These are phyloP conservation scores for Phortica okadai DNA, from an alignment of 2,888 invertebrate species.

Conservation along the genomic window DNA sequence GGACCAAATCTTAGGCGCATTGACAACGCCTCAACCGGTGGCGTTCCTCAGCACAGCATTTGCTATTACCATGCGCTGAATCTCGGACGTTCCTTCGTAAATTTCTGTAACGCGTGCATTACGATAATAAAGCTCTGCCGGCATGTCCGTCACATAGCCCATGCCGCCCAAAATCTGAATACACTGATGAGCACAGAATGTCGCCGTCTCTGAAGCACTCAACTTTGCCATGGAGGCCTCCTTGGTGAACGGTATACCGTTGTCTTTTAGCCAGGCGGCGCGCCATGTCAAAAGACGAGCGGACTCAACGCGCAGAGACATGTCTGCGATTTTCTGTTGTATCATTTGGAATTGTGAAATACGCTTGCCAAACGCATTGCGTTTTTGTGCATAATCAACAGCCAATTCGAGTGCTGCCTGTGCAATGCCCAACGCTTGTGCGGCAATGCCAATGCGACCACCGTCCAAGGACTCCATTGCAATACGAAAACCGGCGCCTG, in stretches of 20 bases:
- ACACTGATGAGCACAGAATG: slow-evolving; percentile 91
- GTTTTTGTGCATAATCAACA: slow-evolving; percentile 90
- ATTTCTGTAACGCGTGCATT: slow-evolving; percentile 98
- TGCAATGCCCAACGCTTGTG: slow-evolving; percentile 94
- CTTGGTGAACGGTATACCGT: slow-evolving; percentile 87
- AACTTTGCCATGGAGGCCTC: slow-evolving; percentile 98
- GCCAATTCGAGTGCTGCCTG: slow-evolving; percentile 94
- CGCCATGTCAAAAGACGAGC: slow-evolving; percentile 93
- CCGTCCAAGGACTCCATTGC: slow-evolving; percentile 94
- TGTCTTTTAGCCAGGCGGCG: slow-evolving; percentile 92
- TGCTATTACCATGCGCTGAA: slow-evolving; percentile 94
- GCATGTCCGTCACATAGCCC: slow-evolving; percentile 96
- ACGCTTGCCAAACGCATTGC: slow-evolving; percentile 90
- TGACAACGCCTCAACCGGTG: not conserved
- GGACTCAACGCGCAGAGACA: slow-evolving; percentile 88
- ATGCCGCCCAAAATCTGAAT: slow-evolving; percentile 93
- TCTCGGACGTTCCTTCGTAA: slow-evolving; percentile 97
- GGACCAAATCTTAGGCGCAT: too few species aligned
- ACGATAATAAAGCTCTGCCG: slow-evolving; percentile 94
- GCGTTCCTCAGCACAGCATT: slow-evolving; percentile 70
- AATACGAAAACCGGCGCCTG: slow-evolving; percentile 95
- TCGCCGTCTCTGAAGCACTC: slow-evolving; percentile 95
- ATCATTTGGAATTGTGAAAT: slow-evolving; percentile 91
- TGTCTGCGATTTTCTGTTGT: slow-evolving; percentile 94
- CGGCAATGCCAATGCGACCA: slow-evolving; percentile 94